Percentiles rank a stretch among this genome's conserved stretches.
phyloP scores from a whole-genome alignment of 2,888 invertebrate genomes.

The Lasioglossum marginatum region DNA sequence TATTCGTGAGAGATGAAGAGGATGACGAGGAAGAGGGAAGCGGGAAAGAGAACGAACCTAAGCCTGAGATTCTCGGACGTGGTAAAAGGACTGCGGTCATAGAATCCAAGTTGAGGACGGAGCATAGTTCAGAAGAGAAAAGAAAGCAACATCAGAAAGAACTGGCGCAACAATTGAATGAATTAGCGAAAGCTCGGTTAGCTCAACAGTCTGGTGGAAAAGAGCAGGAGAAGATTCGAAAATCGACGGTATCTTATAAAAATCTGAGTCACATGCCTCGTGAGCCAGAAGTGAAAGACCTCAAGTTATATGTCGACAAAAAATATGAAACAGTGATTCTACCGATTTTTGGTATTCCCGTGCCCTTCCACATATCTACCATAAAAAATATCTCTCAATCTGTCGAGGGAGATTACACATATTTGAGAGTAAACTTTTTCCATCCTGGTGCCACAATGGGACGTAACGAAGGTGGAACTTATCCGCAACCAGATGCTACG shows the following conservation, averaged over 20 bases:
- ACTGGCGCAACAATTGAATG: conserved; percentile 94
- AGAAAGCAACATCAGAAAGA: conserved; percentile 98
- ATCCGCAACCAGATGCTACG: conserved; percentile 97
- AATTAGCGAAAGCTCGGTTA: conserved; percentile 95
- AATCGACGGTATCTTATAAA: conserved; percentile 98
- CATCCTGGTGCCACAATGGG: conserved; percentile 99
- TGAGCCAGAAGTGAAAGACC: conserved; percentile 95
- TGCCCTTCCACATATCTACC: conserved; percentile 99
- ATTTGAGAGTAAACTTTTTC: conserved; percentile 98
- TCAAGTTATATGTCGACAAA: conserved; percentile 97
- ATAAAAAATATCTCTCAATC: conserved; percentile 99
- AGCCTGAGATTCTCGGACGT: conserved; percentile 89
- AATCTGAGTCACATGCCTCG: conserved; percentile 96
- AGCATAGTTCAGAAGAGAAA: conserved; percentile 98
- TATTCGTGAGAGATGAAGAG: conserved; percentile 96
- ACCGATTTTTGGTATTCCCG: conserved; percentile 97
- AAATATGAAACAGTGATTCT: conserved; percentile 99
- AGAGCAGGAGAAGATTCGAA: conserved; percentile 94
- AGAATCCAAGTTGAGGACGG: conserved; percentile 96
- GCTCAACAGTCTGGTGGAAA: conserved; percentile 94
- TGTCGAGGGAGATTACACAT: conserved; percentile 99
- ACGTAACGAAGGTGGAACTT: conserved; percentile 95
- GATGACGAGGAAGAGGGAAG: conserved; percentile 91
- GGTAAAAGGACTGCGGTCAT: conserved; percentile 96
- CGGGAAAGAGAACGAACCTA: conserved; percentile 87